Conservation (phyloP, 2,888 invertebrate genomes). For the Aricia artaxerxes region DNA sequence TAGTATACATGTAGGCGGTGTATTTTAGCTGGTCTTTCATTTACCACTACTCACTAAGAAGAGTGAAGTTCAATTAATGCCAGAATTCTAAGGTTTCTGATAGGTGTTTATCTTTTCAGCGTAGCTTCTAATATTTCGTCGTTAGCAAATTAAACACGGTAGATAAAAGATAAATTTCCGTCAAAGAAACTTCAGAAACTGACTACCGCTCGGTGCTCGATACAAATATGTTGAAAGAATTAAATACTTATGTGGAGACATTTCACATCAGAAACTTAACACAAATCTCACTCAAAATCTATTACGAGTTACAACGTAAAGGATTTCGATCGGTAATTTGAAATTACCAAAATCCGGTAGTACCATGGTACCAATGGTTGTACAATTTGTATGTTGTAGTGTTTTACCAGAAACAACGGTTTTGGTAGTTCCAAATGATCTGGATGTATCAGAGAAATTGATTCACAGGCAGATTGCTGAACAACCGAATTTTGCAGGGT, state of each 20-base stretch:
- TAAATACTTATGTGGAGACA: conserved; percentile 23
- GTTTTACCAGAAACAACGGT: too few relatives aligned
- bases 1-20: background rate
- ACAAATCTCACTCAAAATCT: conserved; percentile 26
- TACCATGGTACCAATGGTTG: background rate
- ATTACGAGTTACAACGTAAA: conserved; percentile 1
- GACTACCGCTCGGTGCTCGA: background rate
- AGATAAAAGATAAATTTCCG: background rate
- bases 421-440: too few relatives aligned
- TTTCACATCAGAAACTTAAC: conserved; percentile 24
- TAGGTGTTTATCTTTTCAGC: background rate
- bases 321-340: conserved; percentile 2
- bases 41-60: background rate
- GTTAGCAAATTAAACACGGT: background rate
- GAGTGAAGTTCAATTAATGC: background rate
- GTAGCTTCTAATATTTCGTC: too few relatives aligned
- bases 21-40: background rate
- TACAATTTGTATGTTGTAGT: background rate
- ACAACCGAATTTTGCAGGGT: too few relatives aligned
- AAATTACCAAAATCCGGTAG: background rate
- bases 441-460: too few relatives aligned
- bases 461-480: too few relatives aligned
- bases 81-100: background rate
- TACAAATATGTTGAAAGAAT: conserved; percentile 17
- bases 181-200: too few relatives aligned